A percentile compares a stretch with the other conserved stretches of the same genome.
phyloP scores from a whole-genome alignment of 2,113 vertebrate genomes.

The Anser brachyrhynchus region DNA sequence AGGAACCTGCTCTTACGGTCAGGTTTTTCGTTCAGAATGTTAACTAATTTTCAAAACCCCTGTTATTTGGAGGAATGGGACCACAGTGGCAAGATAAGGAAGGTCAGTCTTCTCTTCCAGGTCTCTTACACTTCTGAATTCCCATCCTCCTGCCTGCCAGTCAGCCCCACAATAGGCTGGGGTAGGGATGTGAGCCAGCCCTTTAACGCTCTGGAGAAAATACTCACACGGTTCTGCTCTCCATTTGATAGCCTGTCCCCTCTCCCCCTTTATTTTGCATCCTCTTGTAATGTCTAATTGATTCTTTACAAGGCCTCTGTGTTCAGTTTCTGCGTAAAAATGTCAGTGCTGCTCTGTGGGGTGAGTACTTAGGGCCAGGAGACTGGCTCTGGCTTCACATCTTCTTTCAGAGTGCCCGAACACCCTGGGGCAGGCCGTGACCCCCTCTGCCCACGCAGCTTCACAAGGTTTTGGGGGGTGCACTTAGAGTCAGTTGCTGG shows the following conservation, averaged over 20 bases:
- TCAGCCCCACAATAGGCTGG: background rate
- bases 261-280: background rate
- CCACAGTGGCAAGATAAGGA: background rate
- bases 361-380: background rate
- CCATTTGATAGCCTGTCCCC: background rate
- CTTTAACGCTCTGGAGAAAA: background rate
- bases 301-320: slow-evolving; percentile 7
- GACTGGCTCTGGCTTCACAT: background rate
- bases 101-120: background rate
- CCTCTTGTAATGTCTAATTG: slow-evolving; percentile 22
- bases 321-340: background rate
- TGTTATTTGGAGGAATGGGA: slow-evolving; percentile 9
- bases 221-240: background rate
- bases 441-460: background rate
- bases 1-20: background rate
- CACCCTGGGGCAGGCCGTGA: background rate
- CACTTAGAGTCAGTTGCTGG: background rate
- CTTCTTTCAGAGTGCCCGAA: background rate
- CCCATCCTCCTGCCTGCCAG: background rate
- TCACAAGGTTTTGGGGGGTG: background rate
- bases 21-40: slow-evolving; percentile 21
- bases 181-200: background rate
- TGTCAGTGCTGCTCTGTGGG: background rate
- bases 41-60: slow-evolving; percentile 46
- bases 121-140: background rate